phyloP scores from a whole-genome alignment of 2,113 vertebrate genomes.

The Erythrolamprus reginae region DNA sequence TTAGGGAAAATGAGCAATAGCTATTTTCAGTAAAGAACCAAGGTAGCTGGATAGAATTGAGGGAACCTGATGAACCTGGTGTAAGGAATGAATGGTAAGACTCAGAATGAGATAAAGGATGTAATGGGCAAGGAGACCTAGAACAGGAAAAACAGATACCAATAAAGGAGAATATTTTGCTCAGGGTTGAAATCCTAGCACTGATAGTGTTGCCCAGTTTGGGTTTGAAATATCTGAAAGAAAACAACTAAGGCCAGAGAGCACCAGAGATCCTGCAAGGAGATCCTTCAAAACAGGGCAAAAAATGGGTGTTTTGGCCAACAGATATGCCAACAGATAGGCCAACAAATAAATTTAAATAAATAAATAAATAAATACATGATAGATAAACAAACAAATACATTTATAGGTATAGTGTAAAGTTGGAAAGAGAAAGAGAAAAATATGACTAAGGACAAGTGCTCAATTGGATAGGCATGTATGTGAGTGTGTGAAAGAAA shows the following conservation, averaged over 20 bases:
- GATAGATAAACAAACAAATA: too few relatives aligned
- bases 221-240: background rate
- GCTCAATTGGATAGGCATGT: background rate
- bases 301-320: background rate
- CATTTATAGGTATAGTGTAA: background rate
- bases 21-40: background rate
- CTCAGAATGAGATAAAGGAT: background rate
- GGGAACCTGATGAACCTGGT: background rate
- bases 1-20: background rate
- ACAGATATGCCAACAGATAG: too few relatives aligned
- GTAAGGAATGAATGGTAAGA: background rate
- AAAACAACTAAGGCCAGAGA: background rate
- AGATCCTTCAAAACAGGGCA: background rate
- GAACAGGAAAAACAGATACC: background rate
- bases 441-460: background rate
- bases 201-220: background rate
- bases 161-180: background rate
- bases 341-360: too few relatives aligned
- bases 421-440: background rate
- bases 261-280: background rate
- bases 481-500: background rate
- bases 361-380: too few relatives aligned
- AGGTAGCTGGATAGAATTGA: background rate
- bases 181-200: background rate
- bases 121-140: background rate